Percentiles rank a stretch among this genome's conserved stretches.
phyloP scores from a whole-genome alignment of 2,888 invertebrate genomes.

The Caenorhabditis doughertyi region DNA sequence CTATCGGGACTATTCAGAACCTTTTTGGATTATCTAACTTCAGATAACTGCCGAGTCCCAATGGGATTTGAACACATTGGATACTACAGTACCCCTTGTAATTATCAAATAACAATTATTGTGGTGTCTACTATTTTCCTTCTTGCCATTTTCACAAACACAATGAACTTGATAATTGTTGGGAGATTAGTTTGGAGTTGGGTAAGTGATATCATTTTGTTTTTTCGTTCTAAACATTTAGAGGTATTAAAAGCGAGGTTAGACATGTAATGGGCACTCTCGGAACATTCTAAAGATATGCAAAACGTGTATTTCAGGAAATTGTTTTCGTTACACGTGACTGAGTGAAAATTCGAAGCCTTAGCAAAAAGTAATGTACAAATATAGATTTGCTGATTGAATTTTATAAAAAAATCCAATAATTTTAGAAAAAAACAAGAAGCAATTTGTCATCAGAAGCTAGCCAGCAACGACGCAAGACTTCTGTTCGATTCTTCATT shows the following conservation, averaged over 20 bases:
- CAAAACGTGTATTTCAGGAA: too few species aligned
- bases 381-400: neutral
- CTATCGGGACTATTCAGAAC: too few species aligned
- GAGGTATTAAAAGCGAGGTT: neutral
- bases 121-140: neutral
- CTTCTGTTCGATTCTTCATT: constrained; percentile 10
- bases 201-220: constrained; percentile 17
- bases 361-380: too few species aligned
- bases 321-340: too few species aligned
- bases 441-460: constrained; percentile 15
- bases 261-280: neutral
- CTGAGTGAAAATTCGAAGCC: too few species aligned
- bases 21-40: neutral
- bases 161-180: constrained; percentile 13
- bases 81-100: constrained; percentile 12
- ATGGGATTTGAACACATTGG: constrained; percentile 21
- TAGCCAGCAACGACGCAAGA: neutral
- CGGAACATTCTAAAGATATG: too few species aligned
- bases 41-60: constrained; percentile 18
- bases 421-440: neutral
- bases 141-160: constrained; percentile 2
- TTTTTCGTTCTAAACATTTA: neutral
- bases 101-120: constrained; percentile 4
- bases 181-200: constrained; percentile 9
- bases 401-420: neutral